Evolutionary conservation across 2,797 vertebrate species (phyloP).

Genomic region (Myotis daubentonii): DNA sequence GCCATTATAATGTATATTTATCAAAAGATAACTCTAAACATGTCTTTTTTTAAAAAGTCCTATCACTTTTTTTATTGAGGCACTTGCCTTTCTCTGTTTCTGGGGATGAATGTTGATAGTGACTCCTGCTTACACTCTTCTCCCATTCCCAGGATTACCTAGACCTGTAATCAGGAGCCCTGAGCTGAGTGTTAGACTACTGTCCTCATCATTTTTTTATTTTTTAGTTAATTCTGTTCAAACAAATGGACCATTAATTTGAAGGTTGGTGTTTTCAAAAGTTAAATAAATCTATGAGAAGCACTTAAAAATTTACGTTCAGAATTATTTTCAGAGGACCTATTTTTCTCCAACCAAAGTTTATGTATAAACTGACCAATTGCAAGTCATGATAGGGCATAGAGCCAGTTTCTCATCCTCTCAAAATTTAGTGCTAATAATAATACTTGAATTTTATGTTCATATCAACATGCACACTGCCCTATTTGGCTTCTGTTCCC

Average conservation of each 20-base stretch:
- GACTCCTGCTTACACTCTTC: background rate
- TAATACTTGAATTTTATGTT: conserved; percentile 34
- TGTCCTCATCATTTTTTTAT: background rate
- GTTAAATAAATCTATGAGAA: conserved; percentile 66
- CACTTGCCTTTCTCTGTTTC: background rate
- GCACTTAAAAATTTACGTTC: conserved; percentile 69
- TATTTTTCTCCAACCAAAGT: conserved; percentile 50
- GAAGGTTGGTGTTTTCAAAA: conserved; percentile 55
- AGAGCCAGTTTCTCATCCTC: conserved; percentile 38
- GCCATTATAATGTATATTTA: background rate
- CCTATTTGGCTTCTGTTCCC: background rate
- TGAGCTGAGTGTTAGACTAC: background rate
- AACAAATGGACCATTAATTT: conserved; percentile 65
- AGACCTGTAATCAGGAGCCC: background rate
- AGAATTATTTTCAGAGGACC: conserved; percentile 67
- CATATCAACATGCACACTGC: background rate
- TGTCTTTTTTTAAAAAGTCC: background rate
- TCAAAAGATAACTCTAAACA: background rate
- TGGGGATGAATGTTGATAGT: background rate
- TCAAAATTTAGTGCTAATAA: conserved; percentile 32
- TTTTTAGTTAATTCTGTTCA: conserved; percentile 48
- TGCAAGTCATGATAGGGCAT: background rate
- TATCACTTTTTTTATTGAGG: background rate
- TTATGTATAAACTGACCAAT: conserved; percentile 48
- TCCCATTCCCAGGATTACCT: background rate